Evolutionary conservation across 1,140 invertebrate genomes (phyloP), one percentile per base, ranked within the genome.

Genomic region (Drosophila jambulina): DNA sequence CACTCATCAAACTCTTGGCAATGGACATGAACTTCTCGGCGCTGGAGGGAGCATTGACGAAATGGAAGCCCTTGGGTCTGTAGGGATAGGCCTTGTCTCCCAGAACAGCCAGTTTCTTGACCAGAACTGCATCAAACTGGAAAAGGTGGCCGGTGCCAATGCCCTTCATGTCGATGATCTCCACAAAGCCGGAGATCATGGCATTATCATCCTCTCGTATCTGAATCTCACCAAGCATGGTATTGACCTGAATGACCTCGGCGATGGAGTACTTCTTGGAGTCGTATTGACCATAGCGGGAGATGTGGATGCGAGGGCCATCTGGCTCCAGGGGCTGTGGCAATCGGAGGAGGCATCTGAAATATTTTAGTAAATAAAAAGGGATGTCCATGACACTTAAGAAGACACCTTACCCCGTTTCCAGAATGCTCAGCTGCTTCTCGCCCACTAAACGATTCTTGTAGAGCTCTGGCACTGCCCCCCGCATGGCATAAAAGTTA

Each of bases 401-500:
- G 9, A 19, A 3, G 25, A 34, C 67, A 3, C 4, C 25, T 75
- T 63, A 92, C 91, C 71, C 91, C 27, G 88, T 91, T 53, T 85
- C 82, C 21, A 92, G 62, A 54, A 92, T 91, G 38, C 51, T 78
- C 29, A 92, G 49, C 53, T 90, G 82, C 65, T 85, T 91, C 34
- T 92, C 91, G 21, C 82, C 80, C 21, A 92, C 91, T 21, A 92
- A 72, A 12, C 91, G 87, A 75, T 92, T 83, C 48, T 91, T 92
- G 63, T 92, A 93, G 46, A 94, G 91, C 71, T 96, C 95, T 1
- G 95, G 95, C 9, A 95, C 92, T 13, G 94, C 91, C 10, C 93
- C 93, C 70, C 94, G 93, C 74, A 95, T 93, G 3, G 95, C 95
- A 80, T 95, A 95, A 88, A 94, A 95, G 86, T 94, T 94, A 78